Base-by-base conservation (phyloP, 23 tunicate species). In the Halocynthia roretzi region DNA sequence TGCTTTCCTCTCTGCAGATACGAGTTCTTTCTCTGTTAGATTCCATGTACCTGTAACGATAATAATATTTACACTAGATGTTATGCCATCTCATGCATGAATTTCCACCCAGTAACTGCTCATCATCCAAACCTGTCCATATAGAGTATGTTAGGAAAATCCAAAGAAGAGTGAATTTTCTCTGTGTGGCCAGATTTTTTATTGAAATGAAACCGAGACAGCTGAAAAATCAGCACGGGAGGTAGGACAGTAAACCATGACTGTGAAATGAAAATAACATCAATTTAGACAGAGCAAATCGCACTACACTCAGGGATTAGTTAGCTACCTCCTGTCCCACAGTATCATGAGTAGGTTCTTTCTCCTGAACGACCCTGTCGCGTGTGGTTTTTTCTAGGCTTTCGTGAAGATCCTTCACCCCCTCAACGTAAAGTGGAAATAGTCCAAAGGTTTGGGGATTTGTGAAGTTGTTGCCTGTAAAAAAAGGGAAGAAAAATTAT, bases 161-260 rank as follows among this genome's bases (percentile, higher is more conserved):
- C 55, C 14, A 83, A 62, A 7, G 81, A 73, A 69, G 70, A 61
- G 66, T 83, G 87, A 68, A 83, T 67, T 61, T 83, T 83, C 74
- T 83, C 87, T 14, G 87, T 70, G 21, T 50, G 51, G n/a, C 62
- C 53, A n/a, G 69, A 49, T 15, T 67, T 19, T 56, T 83, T 81
- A 52, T 83, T 83, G 76, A 76, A 83, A 58, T 83, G 87, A 61
- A 83, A 83, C 7, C 87, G 76, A 8, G 87, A 83, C 19, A 83
- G 69, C 77, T 83, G 81, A 51, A 83, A 83, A 10, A 79, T 83
- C 0, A 83, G 67, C 44, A 83, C 80, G 7, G 87, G 87, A 0
- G 87, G 87, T 8, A 83, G 67, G 54, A 57, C 77, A 7, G 76
- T 83, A 6, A 83, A 83, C 87, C 87, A 83, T 22, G 68, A 52